Conservation (phyloP, 2,797 vertebrate genomes). For the Lepilemur ruficaudatus region DNA sequence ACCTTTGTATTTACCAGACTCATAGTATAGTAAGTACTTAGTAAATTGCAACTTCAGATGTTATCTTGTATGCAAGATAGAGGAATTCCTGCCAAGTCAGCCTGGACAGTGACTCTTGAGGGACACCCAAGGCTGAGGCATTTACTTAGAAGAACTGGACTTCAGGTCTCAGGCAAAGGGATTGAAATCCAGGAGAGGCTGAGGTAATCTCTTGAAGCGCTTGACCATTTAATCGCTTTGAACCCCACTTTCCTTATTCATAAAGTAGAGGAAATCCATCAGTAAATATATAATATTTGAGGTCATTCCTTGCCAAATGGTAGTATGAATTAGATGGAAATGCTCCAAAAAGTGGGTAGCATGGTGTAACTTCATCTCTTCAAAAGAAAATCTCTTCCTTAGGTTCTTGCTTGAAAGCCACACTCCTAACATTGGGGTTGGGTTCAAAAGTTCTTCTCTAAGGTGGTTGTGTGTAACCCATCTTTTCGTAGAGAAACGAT, state of each 20-base stretch:
- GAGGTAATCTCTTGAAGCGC: neutral
- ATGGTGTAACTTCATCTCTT: neutral
- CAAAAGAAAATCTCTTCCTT: neutral
- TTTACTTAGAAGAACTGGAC: neutral
- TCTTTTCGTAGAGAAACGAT: neutral
- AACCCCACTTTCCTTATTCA: neutral
- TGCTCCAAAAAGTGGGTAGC: conserved; percentile 6
- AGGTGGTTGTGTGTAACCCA: neutral
- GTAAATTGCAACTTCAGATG: neutral
- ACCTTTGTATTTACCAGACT: neutral
- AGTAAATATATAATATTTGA: conserved; percentile 29
- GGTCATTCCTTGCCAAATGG: conserved; percentile 4
- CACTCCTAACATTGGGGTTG: neutral
- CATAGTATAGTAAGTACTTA: neutral
- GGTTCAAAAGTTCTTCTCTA: neutral
- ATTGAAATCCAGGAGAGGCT: neutral
- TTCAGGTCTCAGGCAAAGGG: neutral
- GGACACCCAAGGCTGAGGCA: neutral
- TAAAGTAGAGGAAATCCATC: conserved; percentile 32
- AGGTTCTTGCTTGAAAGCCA: neutral
- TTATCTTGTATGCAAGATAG: neutral
- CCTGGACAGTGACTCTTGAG: neutral
- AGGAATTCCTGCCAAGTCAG: neutral
- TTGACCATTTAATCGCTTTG: neutral
- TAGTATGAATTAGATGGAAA: neutral